Percentiles rank a stretch among this genome's conserved stretches.
phyloP scores from a whole-genome alignment of 2,888 invertebrate genomes.

The Lamellibrachia columna region DNA sequence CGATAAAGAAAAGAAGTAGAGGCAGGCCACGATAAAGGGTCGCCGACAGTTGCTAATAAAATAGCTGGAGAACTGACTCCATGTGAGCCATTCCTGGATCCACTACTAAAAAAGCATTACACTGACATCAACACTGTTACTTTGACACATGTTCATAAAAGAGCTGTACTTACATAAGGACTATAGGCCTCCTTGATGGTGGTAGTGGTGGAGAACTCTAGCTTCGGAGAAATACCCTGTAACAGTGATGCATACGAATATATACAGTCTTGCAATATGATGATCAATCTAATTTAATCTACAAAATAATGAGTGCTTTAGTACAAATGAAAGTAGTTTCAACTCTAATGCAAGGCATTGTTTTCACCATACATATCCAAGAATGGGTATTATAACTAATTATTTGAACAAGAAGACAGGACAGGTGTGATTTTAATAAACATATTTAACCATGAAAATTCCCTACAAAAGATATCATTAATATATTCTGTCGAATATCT shows the following conservation, averaged over 20 bases:
- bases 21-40: no score
- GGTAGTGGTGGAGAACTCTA: constrained; percentile 62
- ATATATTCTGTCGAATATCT: no score
- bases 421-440: background rate
- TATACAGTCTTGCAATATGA: background rate
- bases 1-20: no score
- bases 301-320: background rate
- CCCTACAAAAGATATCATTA: no score
- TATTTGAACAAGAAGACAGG: background rate
- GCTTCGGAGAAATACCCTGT: constrained; percentile 64
- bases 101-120: background rate
- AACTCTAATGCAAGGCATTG: background rate
- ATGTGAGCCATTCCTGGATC: background rate
- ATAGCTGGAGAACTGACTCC: background rate
- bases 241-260: constrained; percentile 24
- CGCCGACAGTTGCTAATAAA: no score
- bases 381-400: background rate
- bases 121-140: background rate
- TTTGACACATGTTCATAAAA: background rate
- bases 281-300: background rate
- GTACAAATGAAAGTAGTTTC: background rate
- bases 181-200: constrained; percentile 54
- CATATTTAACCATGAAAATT: no score
- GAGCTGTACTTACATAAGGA: background rate
- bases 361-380: background rate